Conservation (phyloP, 2,797 vertebrate genomes). For the Potorous gilbertii region DNA sequence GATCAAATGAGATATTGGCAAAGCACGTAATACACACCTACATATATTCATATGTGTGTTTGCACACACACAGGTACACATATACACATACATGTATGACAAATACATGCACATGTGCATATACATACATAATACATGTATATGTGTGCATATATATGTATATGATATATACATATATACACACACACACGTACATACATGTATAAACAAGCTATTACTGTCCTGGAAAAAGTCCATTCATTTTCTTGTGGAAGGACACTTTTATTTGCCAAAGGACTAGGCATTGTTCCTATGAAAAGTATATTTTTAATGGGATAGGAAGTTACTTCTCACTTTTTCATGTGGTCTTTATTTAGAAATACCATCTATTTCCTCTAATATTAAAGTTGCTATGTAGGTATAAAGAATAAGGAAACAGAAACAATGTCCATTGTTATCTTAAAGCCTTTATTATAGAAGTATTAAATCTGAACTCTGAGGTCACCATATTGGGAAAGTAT, state of each 20-base stretch:
- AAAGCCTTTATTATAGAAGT: slow-evolving; percentile 57
- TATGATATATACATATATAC: neutral
- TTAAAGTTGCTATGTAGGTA: slow-evolving; percentile 57
- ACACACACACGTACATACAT: neutral
- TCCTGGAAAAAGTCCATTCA: slow-evolving; percentile 32
- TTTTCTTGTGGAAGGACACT: slow-evolving; percentile 37
- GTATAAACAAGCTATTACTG: neutral
- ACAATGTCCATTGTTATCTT: slow-evolving; percentile 52
- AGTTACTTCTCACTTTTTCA: slow-evolving; percentile 59
- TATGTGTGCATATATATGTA: too few relatives aligned
- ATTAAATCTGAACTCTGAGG: slow-evolving; percentile 68
- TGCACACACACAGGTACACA: too few relatives aligned
- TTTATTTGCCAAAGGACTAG: slow-evolving; percentile 44
- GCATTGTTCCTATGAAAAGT: slow-evolving; percentile 59
- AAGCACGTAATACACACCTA: neutral
- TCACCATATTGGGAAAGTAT: slow-evolving; percentile 66
- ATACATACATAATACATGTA: too few relatives aligned
- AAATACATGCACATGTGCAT: too few relatives aligned
- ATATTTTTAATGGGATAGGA: slow-evolving; percentile 44
- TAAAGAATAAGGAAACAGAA: slow-evolving; percentile 57
- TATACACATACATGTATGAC: neutral
- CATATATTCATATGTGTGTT: neutral
- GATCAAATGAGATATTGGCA: neutral
- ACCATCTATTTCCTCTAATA: slow-evolving; percentile 1
- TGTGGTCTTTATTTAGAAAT: slow-evolving; percentile 60